Evolutionary conservation across 2,113 vertebrate species (phyloP).

Genomic region (Plestiodon gilberti): DNA sequence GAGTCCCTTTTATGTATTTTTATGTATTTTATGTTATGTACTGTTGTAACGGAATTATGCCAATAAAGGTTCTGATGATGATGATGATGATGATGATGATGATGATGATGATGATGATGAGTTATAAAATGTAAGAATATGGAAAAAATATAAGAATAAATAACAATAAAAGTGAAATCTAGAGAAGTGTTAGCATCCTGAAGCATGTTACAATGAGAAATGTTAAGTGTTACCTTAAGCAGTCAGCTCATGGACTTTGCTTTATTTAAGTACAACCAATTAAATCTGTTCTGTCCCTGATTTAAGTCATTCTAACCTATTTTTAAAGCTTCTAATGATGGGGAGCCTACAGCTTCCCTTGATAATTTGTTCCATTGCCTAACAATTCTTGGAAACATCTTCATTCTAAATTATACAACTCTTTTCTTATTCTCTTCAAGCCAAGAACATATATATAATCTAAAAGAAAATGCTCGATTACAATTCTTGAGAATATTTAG

Average conservation of each 20-base stretch:
- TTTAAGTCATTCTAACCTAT: conserved; percentile 17
- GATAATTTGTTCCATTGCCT: conserved; percentile 13
- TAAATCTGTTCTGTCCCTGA: conserved; percentile 21
- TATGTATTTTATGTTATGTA: too few species aligned
- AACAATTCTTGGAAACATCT: conserved; percentile 22
- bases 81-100: too few species aligned
- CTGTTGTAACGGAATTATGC: too few species aligned
- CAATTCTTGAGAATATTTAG: background rate
- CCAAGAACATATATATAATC: background rate
- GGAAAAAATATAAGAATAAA: background rate
- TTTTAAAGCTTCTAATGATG: conserved; percentile 30
- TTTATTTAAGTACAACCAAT: conserved; percentile 23
- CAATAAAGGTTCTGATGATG: too few species aligned
- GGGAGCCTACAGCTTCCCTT: conserved; percentile 3
- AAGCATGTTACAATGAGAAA: background rate
- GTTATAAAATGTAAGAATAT: background rate
- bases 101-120: too few species aligned
- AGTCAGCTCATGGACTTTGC: conserved; percentile 13
- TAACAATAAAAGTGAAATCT: background rate
- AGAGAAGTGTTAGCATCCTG: background rate
- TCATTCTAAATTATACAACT: background rate
- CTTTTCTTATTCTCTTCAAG: background rate
- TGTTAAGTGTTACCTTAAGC: conserved; percentile 4
- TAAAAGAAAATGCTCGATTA: background rate
- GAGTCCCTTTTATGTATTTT: too few species aligned